Evolutionary conservation across 2,113 vertebrate species (phyloP).

Genomic region (Nematolebias whitei): DNA sequence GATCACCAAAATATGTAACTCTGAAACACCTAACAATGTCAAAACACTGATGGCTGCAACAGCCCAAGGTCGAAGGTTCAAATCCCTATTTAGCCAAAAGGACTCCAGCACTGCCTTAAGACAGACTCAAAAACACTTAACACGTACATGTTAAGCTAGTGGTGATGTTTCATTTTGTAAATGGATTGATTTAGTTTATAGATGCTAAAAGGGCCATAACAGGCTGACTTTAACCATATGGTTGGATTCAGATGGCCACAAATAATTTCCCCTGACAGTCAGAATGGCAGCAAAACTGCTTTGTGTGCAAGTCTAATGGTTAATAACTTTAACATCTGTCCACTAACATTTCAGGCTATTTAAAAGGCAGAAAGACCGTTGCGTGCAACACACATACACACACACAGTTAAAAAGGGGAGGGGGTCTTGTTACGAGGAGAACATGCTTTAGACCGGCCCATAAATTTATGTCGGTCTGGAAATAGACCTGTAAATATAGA

Average conservation of each 20-base stretch:
- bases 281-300: slow-evolving; percentile 1
- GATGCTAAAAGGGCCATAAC: not conserved
- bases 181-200: slow-evolving; percentile 19
- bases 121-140: not conserved
- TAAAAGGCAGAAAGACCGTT: slow-evolving; percentile 24
- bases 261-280: slow-evolving; percentile 17
- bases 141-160: too few species aligned
- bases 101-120: slow-evolving; percentile 12
- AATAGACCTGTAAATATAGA: slow-evolving; percentile 78
- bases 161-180: too few species aligned
- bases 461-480: slow-evolving; percentile 67
- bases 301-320: slow-evolving; percentile 31
- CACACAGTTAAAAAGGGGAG: not conserved
- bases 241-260: slow-evolving; percentile 7
- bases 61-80: slow-evolving; percentile 24
- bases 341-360: slow-evolving; percentile 37
- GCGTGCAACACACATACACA: slow-evolving; percentile 41
- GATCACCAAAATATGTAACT: too few species aligned
- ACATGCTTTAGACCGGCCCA: slow-evolving; percentile 54
- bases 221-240: not conserved
- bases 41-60: too few species aligned
- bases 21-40: too few species aligned
- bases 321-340: slow-evolving; percentile 70
- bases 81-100: slow-evolving; percentile 22
- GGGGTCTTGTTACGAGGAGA: slow-evolving; percentile 63